Base-by-base conservation (phyloP, 2,113 vertebrate species). In the Indicator indicator region DNA sequence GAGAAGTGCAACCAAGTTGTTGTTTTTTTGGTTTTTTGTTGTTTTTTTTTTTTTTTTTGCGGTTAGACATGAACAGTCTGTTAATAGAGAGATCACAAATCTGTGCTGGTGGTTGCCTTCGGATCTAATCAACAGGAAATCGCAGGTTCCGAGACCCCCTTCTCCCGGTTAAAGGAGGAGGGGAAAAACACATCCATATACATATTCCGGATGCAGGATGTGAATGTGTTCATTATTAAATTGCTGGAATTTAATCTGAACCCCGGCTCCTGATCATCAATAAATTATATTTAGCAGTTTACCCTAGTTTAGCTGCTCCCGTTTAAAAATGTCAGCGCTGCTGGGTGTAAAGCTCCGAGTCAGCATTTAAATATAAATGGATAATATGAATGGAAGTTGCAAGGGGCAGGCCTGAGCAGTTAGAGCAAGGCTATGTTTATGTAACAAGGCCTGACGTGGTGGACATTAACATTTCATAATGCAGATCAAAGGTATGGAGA, bases 41-140 rank as follows among this genome's bases (percentile, higher is more conserved):
- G 36, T 36, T 14, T 16, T 44, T 16, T 44, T 42, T 46, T 46
- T 46, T 48, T 50, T 52, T 52, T 98, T 97, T 98, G 96, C 97
- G 97, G 98, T 97, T 97, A 97, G 97, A 98, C 97, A 98, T 96
- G 98, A 98, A 96, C 97, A 97, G 97, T 97, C 97, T 97, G 97
- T 96, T 98, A 98, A 98, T 98, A 98, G 97, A 98, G 98, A 98
- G 97, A 97, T 98, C 97, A 98, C 9, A 48, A 93, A 97, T 97
- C 97, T 96, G 95, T 96, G 97, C 95, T 97, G 90, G 94, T 96
- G 93, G 91, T 96, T 97, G 95, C 93, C 93, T 94, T 97, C 96
- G 28, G 91, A 95, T 95, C 96, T 96, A 96, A 97, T 97, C 97
- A 97, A 97, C 97, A 95, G 91, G 94, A 96, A 96, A 97, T 97